phyloP scores from a whole-genome alignment of 23 tunicate genomes.

The Phallusia fumigata region DNA sequence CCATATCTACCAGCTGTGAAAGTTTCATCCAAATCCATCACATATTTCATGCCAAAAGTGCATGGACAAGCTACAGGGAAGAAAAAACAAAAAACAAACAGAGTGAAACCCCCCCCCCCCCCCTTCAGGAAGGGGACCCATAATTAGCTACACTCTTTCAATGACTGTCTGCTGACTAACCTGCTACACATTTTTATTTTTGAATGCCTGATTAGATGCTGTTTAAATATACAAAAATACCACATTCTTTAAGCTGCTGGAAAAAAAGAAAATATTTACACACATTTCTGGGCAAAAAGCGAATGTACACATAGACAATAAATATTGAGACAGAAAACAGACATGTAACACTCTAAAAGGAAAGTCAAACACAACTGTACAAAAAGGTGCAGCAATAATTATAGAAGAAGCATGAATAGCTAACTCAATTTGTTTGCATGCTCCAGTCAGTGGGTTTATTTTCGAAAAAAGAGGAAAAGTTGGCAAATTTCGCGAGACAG shows the following conservation, averaged over 20 bases:
- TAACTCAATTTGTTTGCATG: not conserved
- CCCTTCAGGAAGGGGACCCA: no score
- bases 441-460: not conserved
- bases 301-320: not conserved
- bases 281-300: not conserved
- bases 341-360: not conserved
- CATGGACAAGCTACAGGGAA: no score
- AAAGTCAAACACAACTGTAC: not conserved
- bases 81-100: no score
- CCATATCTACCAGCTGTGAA: no score
- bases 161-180: no score
- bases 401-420: not conserved
- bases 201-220: no score
- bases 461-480: not conserved
- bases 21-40: no score
- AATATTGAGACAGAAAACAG: constrained; percentile 3
- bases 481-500: not conserved
- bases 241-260: not conserved
- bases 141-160: no score
- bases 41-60: no score
- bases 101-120: no score
- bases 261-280: not conserved
- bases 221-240: no score
- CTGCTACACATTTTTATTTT: no score
- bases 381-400: not conserved